Percentiles rank a stretch among this genome's conserved stretches.
These are phyloP conservation scores for Bombus polaris DNA, from an alignment of 1,140 invertebrate species.

Conservation along the genomic window DNA sequence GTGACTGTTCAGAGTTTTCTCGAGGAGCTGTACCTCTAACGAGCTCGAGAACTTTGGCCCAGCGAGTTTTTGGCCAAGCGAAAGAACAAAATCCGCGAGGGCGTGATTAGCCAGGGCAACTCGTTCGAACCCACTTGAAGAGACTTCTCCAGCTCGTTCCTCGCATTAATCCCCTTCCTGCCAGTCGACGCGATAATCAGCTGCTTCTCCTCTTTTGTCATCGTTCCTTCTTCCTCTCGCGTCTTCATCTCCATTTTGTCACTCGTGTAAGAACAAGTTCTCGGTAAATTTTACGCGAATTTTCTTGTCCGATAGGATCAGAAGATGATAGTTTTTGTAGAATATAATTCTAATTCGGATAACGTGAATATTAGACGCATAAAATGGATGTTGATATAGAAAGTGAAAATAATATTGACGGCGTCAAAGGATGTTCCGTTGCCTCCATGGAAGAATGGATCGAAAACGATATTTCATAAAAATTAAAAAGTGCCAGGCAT, in stretches of 20 bases:
- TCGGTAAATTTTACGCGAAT: no score
- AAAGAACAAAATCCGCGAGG: slow-evolving; percentile 6
- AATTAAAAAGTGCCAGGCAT: no score
- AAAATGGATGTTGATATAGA: no score
- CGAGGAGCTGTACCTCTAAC: slow-evolving; percentile 22
- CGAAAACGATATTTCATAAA: no score
- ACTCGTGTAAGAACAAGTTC: not conserved
- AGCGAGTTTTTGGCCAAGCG: not conserved
- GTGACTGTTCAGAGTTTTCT: not conserved
- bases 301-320: no score
- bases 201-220: not conserved
- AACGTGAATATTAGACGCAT: no score
- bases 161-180: not conserved
- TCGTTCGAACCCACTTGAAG: not conserved
- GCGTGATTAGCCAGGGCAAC: not conserved
- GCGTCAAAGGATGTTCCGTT: no score
- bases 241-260: not conserved
- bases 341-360: no score
- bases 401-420: no score
- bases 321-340: no score
- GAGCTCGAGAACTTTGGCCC: not conserved
- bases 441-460: no score
- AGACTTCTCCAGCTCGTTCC: not conserved
- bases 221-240: no score
- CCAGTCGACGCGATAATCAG: not conserved